A percentile compares a stretch with the other conserved stretches of the same genome.
Conservation (phyloP, 2,797 vertebrate genomes). For the Avahi laniger region DNA sequence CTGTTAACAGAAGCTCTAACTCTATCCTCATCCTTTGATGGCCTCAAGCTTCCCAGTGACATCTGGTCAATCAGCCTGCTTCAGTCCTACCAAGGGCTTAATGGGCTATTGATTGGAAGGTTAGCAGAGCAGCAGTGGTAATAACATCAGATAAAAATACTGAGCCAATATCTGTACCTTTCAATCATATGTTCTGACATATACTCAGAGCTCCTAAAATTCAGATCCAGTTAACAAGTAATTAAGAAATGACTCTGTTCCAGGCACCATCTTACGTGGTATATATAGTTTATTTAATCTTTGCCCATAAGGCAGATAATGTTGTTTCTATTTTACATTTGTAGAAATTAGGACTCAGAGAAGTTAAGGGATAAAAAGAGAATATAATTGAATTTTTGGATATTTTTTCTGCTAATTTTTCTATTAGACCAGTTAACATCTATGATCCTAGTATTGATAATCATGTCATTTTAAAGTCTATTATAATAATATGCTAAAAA, state of each 20-base stretch:
- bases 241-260: neutral
- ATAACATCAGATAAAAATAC: neutral
- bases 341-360: neutral
- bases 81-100: neutral
- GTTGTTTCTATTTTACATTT: neutral
- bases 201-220: neutral
- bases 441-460: neutral
- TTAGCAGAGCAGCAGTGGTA: neutral
- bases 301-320: neutral
- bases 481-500: neutral
- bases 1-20: neutral
- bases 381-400: neutral
- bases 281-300: neutral
- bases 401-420: neutral
- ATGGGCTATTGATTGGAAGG: constrained; percentile 24
- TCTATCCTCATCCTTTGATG: neutral
- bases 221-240: neutral
- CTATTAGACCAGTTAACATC: neutral
- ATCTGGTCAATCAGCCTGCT: neutral
- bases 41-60: neutral
- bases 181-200: neutral
- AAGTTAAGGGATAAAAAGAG: neutral
- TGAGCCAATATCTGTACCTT: neutral
- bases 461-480: neutral
- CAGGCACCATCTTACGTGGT: neutral